phyloP scores from a whole-genome alignment of 2,888 invertebrate genomes.

The Cynaeus angustus region DNA sequence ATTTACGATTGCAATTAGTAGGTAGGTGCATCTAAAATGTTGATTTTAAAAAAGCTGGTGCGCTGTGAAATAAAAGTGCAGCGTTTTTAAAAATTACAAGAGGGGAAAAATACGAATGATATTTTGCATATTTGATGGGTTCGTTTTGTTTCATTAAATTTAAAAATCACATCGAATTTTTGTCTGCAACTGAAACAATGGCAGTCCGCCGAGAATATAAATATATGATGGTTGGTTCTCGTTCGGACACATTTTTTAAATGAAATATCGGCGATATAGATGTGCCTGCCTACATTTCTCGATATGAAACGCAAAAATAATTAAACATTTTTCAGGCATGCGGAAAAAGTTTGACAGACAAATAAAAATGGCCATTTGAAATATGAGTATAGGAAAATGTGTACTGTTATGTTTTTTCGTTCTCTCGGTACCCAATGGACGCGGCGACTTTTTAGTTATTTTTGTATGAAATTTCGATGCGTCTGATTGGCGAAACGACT shows the following conservation, averaged over 20 bases:
- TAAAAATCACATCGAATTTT: slow-evolving; percentile 71
- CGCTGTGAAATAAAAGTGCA: slow-evolving; percentile 57
- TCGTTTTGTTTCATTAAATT: slow-evolving; percentile 71
- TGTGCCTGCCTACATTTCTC: slow-evolving; percentile 70
- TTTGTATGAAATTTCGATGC: slow-evolving; percentile 68
- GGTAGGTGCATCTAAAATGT: slow-evolving; percentile 61
- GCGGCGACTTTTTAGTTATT: slow-evolving; percentile 61
- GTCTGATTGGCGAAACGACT: slow-evolving; percentile 69
- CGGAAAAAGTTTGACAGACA: slow-evolving; percentile 73
- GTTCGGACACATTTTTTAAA: slow-evolving; percentile 72
- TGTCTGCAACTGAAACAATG: slow-evolving; percentile 70
- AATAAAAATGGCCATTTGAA: slow-evolving; percentile 73
- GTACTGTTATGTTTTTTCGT: slow-evolving; percentile 60
- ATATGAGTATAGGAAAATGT: slow-evolving; percentile 71
- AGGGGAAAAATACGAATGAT: slow-evolving; percentile 66
- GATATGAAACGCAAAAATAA: slow-evolving; percentile 73
- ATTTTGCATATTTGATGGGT: slow-evolving; percentile 70
- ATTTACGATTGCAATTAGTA: slow-evolving; percentile 65
- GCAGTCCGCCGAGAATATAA: slow-evolving; percentile 71
- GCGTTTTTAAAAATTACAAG: slow-evolving; percentile 65
- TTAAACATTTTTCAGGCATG: slow-evolving; percentile 73
- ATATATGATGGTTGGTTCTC: slow-evolving; percentile 71
- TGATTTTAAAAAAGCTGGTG: slow-evolving; percentile 60
- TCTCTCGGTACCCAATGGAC: slow-evolving; percentile 61
- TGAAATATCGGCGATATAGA: slow-evolving; percentile 72